A percentile compares a stretch with the other conserved stretches of the same genome.
phyloP scores from a whole-genome alignment of 1,140 invertebrate species.

The Ctenoplectra terminalis region DNA sequence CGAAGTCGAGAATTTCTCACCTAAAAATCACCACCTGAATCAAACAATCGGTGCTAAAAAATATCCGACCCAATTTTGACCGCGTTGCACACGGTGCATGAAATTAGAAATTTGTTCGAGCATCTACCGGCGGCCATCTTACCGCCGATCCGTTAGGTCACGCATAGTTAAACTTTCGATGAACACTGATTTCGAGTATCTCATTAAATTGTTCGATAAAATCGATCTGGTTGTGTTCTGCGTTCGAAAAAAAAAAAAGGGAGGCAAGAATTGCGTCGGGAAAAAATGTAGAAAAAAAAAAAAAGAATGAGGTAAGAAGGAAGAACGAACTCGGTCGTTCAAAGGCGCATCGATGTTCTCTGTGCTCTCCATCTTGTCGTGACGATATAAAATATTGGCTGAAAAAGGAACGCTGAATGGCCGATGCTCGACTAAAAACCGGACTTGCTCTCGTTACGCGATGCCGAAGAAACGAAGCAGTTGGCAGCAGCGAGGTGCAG shows the following conservation, averaged over 20 bases:
- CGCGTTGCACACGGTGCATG: not conserved
- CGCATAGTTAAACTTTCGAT: not conserved
- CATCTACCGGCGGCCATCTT: not conserved
- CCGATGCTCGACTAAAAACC: conserved; percentile 47
- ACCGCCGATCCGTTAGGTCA: not conserved
- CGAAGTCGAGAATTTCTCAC: no score
- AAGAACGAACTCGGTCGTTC: no score
- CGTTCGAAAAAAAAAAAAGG: not conserved
- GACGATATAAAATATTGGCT: conserved; percentile 38
- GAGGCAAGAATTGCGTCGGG: not conserved
- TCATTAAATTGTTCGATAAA: not conserved
- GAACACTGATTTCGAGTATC: conserved; percentile 29
- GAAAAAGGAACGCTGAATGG: conserved; percentile 36
- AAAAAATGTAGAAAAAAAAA: no score
- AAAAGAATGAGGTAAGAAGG: not conserved
- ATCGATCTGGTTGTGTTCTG: not conserved
- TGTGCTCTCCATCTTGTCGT: conserved; percentile 22
- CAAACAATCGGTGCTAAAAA: not conserved
- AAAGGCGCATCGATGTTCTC: not conserved
- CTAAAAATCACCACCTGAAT: not conserved
- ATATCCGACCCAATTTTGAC: not conserved
- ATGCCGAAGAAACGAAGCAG: conserved; percentile 51
- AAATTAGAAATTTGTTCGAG: conserved; percentile 16
- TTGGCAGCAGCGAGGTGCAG: conserved; percentile 43
- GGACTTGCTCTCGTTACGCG: conserved; percentile 51